Evolutionary conservation across 2,113 vertebrate genomes (phyloP), one percentile per base, ranked within the genome.

Genomic region (Tachysurus fulvidraco): DNA sequence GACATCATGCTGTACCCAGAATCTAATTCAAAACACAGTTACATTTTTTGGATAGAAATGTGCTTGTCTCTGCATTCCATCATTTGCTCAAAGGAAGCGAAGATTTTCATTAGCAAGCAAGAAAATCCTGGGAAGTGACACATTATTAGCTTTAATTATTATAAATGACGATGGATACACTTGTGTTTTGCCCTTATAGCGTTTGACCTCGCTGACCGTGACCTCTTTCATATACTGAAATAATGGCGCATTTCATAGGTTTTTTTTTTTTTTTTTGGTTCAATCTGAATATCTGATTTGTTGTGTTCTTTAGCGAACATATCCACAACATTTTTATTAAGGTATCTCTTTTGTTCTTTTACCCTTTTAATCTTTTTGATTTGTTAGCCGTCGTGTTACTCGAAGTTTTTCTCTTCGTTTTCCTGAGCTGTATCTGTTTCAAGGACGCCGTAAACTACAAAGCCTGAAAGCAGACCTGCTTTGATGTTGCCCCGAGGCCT

Each of bases 371-470:
- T 10, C 46, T 46, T 28, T 10, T 11, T n/a, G 36, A 1, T 6
- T 44, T 21, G 62, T 52, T 65, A 17, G 4, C 44, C 5, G 12
- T 67, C 2, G 4, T 50, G 64, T 55, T 23, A 71, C 50, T 19
- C 3, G n/a, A 67, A 4, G 16, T 30, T 21, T 55, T 23, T 25
- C n/a, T 25, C n/a, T 2, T 11, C 25, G 54, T 67, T 69, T 52
- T 83, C 14, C 36, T 65, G 83, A 62, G 30, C 36, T 77, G 46
- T 52, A 77, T 85, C 84, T 19, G 57, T 69, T 77, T 85, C 41
- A 69, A 3, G 67, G 14, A 21, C 25, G 36, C 46, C 30, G 12
- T 44, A 73, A 81, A 62, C 41, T 55, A 17, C 50, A 80, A 36
- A 55, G 17, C 23, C 14, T 21, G 11, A 0, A 23, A 54, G 54